Percentiles rank a stretch among this genome's conserved stretches.
Evolutionary conservation across 2,888 invertebrate genomes (phyloP).

Genomic region (Ectropis crepuscularia): DNA sequence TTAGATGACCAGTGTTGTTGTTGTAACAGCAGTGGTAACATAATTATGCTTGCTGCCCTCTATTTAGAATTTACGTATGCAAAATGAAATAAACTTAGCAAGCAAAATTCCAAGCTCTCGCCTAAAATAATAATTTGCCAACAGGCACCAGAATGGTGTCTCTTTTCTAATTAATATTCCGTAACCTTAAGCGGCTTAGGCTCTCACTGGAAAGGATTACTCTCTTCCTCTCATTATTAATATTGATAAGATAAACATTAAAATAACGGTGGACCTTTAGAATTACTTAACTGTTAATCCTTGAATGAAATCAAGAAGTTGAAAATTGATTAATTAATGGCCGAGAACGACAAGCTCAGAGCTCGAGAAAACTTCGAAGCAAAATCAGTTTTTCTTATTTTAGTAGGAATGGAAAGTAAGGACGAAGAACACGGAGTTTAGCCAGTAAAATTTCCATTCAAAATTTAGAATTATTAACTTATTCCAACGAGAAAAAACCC

Average conservation of each 20-base stretch:
- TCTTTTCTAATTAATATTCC: slow-evolving; percentile 25
- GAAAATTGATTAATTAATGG: neutral
- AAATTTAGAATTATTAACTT: neutral
- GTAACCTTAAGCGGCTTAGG: slow-evolving; percentile 32
- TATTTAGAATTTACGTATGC: too few relatives aligned
- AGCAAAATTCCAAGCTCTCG: too few relatives aligned
- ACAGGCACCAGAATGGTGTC: slow-evolving; percentile 10
- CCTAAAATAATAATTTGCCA: too few relatives aligned
- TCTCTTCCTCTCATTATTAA: slow-evolving; percentile 26
- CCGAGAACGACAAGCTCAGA: neutral
- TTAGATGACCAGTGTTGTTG: too few relatives aligned
- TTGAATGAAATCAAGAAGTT: neutral
- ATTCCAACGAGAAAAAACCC: neutral
- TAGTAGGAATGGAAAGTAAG: neutral
- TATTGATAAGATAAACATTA: slow-evolving; percentile 24
- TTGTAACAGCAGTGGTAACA: too few relatives aligned
- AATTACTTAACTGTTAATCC: slow-evolving; percentile 1
- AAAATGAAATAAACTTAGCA: too few relatives aligned
- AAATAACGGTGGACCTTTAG: slow-evolving; percentile 13
- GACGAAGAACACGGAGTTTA: too few relatives aligned
- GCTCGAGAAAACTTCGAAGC: neutral
- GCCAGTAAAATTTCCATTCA: neutral
- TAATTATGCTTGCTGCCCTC: too few relatives aligned
- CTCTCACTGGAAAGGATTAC: slow-evolving; percentile 33
- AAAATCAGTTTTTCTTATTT: neutral